Evolutionary conservation across 2,888 invertebrate genomes (phyloP), one percentile per base, ranked within the genome.

Genomic region (Danaus chrysippus): DNA sequence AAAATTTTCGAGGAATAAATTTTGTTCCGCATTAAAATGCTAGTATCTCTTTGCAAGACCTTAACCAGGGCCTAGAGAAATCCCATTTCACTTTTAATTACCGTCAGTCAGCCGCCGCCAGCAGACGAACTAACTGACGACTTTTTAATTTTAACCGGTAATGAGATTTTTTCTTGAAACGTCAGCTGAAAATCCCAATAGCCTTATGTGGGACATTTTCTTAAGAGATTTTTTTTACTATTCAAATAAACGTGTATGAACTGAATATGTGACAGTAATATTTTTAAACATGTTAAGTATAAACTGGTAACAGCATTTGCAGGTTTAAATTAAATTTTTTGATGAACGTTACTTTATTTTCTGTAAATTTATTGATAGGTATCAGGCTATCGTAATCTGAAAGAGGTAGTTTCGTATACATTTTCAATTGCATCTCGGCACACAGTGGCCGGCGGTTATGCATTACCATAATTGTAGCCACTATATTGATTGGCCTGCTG

Each of bases 391-490:
- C 80, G 80, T 75, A 70, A 67, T 70, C 71, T 69, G 74, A 70
- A 74, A 73, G 79, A 82, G 79, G 78, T 82, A 76, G 76, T 71
- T 73, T 81, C 80, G 82, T 82, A 83, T 84, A 83, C 83, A 83
- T 85, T 85, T 84, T 81, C 86, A 84, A 84, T 82, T 83, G 83
- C 77, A 77, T 77, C 81, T 74, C 76, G 75, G 72, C 73, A 71
- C 68, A 66, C 69, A 74, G 76, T 74, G 77, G 82, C 83, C 81
- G 77, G 76, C 79, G 84, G 86, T 82, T 76, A 72, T 81, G 79
- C 86, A 90, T 90, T 90, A 88, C 79, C 89, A 89, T 90, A 90
- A 90, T 90, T 88, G 89, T 86, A 82, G 78, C 75, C 77, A 76
- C 81, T 83, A 78, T 84, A 88, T 89, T 89, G 89, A 90, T 89